Conservation (phyloP, 2,113 vertebrate genomes). For the Chascanopsetta lugubris region DNA sequence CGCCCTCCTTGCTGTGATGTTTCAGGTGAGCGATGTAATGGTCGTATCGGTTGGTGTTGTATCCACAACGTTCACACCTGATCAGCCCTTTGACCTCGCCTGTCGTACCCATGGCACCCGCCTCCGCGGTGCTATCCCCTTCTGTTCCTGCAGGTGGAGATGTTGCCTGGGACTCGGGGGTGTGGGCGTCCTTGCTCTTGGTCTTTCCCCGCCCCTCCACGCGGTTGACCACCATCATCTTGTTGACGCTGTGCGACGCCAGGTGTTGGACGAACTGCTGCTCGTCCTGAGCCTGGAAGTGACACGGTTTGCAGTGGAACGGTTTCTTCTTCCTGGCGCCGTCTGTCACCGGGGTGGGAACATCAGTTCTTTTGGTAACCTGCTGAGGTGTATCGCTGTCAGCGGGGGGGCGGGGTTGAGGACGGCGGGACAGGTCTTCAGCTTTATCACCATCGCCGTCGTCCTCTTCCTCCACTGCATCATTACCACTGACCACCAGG, state of each 20-base stretch:
- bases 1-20: conserved; percentile 88
- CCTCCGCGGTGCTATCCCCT: conserved; percentile 49
- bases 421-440: conserved; percentile 42
- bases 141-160: conserved; percentile 40
- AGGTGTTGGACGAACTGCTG: conserved; percentile 95
- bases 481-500: neutral
- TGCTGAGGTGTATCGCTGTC: conserved; percentile 1
- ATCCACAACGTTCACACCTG: conserved; percentile 94
- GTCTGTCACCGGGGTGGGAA: conserved; percentile 67
- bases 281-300: conserved; percentile 89
- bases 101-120: conserved; percentile 14
- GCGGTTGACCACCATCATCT: conserved; percentile 89
- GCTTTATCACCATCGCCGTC: conserved; percentile 9
- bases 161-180: conserved; percentile 49
- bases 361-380: conserved; percentile 60
- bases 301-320: conserved; percentile 94
- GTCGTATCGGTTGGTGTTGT: conserved; percentile 98
- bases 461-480: conserved; percentile 1
- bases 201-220: conserved; percentile 84
- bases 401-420: conserved; percentile 13
- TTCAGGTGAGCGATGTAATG: conserved; percentile 97
- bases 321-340: conserved; percentile 88
- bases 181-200: conserved; percentile 71
- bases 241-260: conserved; percentile 89
- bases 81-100: conserved; percentile 92